phyloP scores from a whole-genome alignment of 2,113 vertebrate species.

The Cyprinodon tularosa region DNA sequence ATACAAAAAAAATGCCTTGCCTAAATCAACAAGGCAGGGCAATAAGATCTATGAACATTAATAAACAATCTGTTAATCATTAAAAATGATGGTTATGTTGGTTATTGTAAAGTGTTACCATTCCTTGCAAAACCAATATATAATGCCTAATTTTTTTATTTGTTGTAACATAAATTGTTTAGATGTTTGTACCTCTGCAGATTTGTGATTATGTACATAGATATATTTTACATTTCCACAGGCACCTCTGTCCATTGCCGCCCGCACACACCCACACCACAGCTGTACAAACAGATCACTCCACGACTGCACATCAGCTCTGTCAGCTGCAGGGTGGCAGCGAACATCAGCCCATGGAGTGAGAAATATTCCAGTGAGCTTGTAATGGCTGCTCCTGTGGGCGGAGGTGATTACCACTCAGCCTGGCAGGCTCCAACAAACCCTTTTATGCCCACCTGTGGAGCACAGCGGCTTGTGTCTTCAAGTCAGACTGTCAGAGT shows the following conservation, averaged over 20 bases:
- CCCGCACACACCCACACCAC: constrained; percentile 42
- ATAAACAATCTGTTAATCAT: no score
- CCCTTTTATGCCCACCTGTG: constrained; percentile 46
- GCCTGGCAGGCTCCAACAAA: constrained; percentile 42
- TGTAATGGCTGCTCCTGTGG: constrained; percentile 37
- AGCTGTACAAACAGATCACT: constrained; percentile 59
- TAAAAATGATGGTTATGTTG: no score
- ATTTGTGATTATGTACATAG: constrained; percentile 18
- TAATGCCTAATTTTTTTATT: neutral
- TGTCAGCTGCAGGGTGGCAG: constrained; percentile 37
- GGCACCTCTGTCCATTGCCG: constrained; percentile 13
- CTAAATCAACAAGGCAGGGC: no score
- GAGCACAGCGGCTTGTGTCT: constrained; percentile 36
- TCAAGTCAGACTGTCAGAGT: constrained; percentile 45
- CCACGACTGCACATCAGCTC: constrained; percentile 36
- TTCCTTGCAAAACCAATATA: neutral
- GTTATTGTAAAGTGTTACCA: no score
- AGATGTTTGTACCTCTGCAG: neutral
- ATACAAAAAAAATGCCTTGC: no score
- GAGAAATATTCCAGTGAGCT: constrained; percentile 35
- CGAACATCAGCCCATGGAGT: constrained; percentile 31
- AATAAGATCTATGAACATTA: no score
- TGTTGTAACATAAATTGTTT: neutral
- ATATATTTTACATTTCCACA: constrained; percentile 37
- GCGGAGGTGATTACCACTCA: constrained; percentile 43